Evolutionary conservation across 1,140 invertebrate species (phyloP).

Genomic region (Caerostris darwini): DNA sequence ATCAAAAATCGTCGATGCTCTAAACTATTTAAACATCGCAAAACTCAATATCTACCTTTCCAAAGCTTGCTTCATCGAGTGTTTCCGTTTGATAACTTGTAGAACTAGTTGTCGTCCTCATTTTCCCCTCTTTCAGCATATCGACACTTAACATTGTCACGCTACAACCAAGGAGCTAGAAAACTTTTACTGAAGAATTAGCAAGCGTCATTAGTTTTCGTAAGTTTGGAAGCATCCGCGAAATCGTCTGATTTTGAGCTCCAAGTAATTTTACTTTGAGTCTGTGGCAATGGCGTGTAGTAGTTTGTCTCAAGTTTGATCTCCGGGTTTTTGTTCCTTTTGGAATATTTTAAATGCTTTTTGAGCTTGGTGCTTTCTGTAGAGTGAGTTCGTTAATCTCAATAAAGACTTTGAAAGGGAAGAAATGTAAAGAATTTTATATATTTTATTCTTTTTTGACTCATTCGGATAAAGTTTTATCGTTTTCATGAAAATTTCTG

Average conservation of each 20-base stretch:
- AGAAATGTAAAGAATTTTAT: too few relatives aligned
- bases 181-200: constrained; percentile 1
- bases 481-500: too few relatives aligned
- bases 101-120: not conserved
- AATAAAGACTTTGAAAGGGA: not conserved
- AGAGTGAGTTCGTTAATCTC: not conserved
- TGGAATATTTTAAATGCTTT: not conserved
- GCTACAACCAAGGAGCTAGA: not conserved
- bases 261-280: not conserved
- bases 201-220: constrained; percentile 17
- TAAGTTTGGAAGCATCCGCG: not conserved
- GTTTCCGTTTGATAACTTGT: not conserved
- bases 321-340: not conserved
- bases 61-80: not conserved
- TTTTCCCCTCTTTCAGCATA: not conserved
- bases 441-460: too few relatives aligned
- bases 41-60: not conserved
- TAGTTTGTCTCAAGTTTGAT: not conserved
- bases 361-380: too few relatives aligned
- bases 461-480: too few relatives aligned
- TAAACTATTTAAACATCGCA: not conserved
- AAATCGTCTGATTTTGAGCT: not conserved
- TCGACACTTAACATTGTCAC: constrained; percentile 12
- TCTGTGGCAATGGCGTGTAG: not conserved
- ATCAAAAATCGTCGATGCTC: constrained; percentile 17